Conservation (phyloP, 2,888 invertebrate species). For the Emesis russula region DNA sequence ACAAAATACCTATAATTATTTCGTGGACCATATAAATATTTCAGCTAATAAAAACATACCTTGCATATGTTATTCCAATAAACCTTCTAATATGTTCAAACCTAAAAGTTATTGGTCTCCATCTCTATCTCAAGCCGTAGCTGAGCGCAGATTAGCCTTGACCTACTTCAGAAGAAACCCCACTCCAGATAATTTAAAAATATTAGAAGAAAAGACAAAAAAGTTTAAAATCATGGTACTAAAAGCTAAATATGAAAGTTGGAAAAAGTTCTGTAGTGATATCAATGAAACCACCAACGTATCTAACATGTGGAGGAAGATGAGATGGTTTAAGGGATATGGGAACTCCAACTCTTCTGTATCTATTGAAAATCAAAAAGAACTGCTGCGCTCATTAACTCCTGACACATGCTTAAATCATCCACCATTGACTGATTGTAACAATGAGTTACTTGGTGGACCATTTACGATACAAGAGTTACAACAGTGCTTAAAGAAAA, state of each 20-base stretch:
- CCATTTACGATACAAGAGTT: conserved; percentile 2
- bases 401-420: neutral
- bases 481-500: conserved; percentile 21
- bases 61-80: too few relatives aligned
- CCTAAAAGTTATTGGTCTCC: conserved; percentile 7
- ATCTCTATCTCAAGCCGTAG: neutral
- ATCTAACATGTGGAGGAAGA: neutral
- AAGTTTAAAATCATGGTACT: neutral
- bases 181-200: neutral
- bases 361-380: neutral
- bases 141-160: neutral
- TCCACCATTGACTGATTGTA: neutral
- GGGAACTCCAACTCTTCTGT: neutral
- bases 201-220: conserved; percentile 41
- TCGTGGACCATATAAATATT: too few relatives aligned
- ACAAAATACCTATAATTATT: too few relatives aligned
- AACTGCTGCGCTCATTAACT: neutral
- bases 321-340: conserved; percentile 5
- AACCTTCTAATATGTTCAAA: neutral
- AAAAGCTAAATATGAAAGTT: conserved; percentile 18
- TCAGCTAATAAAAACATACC: too few relatives aligned
- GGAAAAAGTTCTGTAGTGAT: conserved; percentile 45
- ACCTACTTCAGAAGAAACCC: neutral
- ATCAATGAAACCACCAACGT: conserved; percentile 10
- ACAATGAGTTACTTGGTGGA: neutral